Evolutionary conservation across 1,140 invertebrate genomes (phyloP), one percentile per base, ranked within the genome.

Genomic region (Bombus pascuorum): DNA sequence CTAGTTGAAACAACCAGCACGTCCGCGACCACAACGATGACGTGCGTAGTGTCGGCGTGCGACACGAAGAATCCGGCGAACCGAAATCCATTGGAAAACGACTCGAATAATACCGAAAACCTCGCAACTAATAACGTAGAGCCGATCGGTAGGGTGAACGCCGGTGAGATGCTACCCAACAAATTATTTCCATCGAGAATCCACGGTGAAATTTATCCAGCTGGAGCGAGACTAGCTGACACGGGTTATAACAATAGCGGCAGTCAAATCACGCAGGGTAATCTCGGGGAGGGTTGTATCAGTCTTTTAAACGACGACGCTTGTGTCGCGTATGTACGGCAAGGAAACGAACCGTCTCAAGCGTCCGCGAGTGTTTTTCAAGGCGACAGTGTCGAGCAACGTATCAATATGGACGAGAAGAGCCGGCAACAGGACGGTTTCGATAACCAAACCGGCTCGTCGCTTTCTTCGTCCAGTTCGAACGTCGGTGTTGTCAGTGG

Each of bases 401-500:
- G 83, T 47, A 82, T 82, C 68, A 86, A 85, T n/a, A 85, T 88
- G 44, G 88, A 90, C 12, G 87, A 88, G 59, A 90, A 88, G 47
- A 79, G 79, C 59, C 89, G 84, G 81, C 90, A 90, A 47, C 88
- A 86, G 81, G 89, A 90, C 89, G 76, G 73, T 86, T 91, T 77
- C 72, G 86, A 90, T 72, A 79, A 70, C 70, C 91, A 91, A 72
- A 79, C 82, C 34, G 74, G 62, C 59, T 86, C 86, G 62, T 77
- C 86, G 57, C n/a, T 87, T 28, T 68, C 83, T 22, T 83, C 81
- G 72, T 81, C 68, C 18, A 37, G 86, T 66, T 71, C 83, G 32
- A 76, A 66, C n/a, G 47, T 82, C 53, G 81, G 70, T 76, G 76
- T 83, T 65, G 76, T 85, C 37, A 39, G 81, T 66, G 74, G 85